These are phyloP conservation scores for Exephanes ischioxanthus DNA, from an alignment of 2,888 invertebrate species.

Conservation along the genomic window DNA sequence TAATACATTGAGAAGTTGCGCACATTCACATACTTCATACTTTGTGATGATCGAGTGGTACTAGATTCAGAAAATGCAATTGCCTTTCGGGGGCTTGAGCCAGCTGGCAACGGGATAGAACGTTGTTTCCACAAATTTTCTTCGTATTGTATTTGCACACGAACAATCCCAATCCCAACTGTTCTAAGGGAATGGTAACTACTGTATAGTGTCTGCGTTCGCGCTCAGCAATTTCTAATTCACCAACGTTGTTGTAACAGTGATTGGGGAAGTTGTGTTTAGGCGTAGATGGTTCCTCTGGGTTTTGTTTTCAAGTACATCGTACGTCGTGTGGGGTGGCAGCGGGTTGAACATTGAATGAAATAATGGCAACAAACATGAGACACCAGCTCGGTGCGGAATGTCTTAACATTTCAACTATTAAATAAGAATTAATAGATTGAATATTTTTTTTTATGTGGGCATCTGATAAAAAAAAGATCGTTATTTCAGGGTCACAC, in stretches of 20 bases:
- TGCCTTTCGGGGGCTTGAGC: too few species aligned
- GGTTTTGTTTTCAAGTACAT: conserved; percentile 28
- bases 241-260: not conserved
- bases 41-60: not conserved
- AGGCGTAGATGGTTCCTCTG: not conserved
- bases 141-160: conserved; percentile 8
- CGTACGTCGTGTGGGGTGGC: conserved; percentile 12
- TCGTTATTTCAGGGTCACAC: conserved; percentile 10
- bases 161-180: conserved; percentile 23
- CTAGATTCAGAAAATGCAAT: not conserved
- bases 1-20: conserved; percentile 29
- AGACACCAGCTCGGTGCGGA: not conserved
- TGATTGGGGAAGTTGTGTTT: conserved; percentile 8
- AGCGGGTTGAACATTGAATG: conserved; percentile 1
- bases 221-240: conserved; percentile 30
- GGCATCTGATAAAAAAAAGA: conserved; percentile 8
- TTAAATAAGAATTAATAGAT: not conserved
- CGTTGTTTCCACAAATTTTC: not conserved
- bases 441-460: not conserved
- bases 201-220: conserved; percentile 18
- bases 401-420: not conserved
- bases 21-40: conserved; percentile 15
- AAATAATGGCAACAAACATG: not conserved
- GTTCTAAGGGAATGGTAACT: conserved; percentile 18
- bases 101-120: not conserved